phyloP scores from a whole-genome alignment of 2,113 vertebrate genomes.

The Rana temporaria region DNA sequence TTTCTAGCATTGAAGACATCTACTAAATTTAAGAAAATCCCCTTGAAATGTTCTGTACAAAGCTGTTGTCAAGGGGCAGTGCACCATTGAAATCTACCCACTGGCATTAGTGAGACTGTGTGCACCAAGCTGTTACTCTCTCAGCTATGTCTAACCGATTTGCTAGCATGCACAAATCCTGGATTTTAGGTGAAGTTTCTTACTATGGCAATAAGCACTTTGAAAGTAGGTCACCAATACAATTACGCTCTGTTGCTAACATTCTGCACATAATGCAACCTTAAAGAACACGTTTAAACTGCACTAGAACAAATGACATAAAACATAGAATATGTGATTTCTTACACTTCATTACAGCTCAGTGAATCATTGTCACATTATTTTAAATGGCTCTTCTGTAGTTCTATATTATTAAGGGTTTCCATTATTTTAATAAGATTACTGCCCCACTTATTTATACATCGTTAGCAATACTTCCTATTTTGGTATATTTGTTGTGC shows the following conservation, averaged over 20 bases:
- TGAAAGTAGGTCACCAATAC: constrained; percentile 55
- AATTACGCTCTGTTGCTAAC: constrained; percentile 47
- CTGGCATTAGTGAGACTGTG: constrained; percentile 44
- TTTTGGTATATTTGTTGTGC: too few relatives aligned
- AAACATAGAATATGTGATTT: constrained; percentile 30
- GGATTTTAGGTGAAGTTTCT: constrained; percentile 50
- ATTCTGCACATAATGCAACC: constrained; percentile 42
- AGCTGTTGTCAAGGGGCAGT: constrained; percentile 35
- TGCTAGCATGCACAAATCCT: constrained; percentile 50
- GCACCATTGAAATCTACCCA: constrained; percentile 47
- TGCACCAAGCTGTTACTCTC: constrained; percentile 45
- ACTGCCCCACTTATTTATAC: not conserved
- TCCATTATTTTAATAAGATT: not conserved
- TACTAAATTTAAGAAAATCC: constrained; percentile 1
- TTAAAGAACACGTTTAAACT: constrained; percentile 41
- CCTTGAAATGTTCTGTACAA: constrained; percentile 22
- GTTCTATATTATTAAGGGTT: not conserved
- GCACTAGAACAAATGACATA: constrained; percentile 35
- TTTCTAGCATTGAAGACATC: constrained; percentile 11
- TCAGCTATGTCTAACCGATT: constrained; percentile 46
- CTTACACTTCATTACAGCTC: constrained; percentile 30
- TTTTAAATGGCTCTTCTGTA: constrained; percentile 2
- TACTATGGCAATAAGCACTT: constrained; percentile 54
- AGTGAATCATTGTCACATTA: constrained; percentile 33
- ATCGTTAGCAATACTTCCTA: not conserved